phyloP scores from a whole-genome alignment of 2,113 vertebrate genomes.

The Blennius ocellaris region DNA sequence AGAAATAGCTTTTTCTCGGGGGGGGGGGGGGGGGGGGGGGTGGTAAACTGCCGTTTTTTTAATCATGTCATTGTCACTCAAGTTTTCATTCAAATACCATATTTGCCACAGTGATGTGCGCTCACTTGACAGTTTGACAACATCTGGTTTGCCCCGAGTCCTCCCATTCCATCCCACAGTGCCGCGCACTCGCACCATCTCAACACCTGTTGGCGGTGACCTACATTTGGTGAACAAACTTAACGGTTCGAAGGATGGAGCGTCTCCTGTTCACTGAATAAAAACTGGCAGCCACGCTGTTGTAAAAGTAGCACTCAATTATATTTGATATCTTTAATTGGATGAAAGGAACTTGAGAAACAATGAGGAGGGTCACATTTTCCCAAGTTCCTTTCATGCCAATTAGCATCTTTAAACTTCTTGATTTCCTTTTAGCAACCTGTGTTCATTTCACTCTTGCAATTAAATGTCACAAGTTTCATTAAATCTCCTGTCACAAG shows the following conservation, averaged over 20 bases:
- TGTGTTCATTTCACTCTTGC: no score
- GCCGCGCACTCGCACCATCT: conserved; percentile 13
- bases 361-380: no score
- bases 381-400: no score
- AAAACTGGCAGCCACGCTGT: not conserved
- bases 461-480: no score
- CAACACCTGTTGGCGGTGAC: conserved; percentile 54
- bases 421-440: no score
- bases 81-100: conserved; percentile 40
- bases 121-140: conserved; percentile 55
- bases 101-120: conserved; percentile 1
- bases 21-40: no score
- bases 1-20: conserved; percentile 23
- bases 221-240: conserved; percentile 39
- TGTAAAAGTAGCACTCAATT: not conserved
- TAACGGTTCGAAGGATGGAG: conserved; percentile 9
- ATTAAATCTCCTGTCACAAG: no score
- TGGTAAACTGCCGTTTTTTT: not conserved
- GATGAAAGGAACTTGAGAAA: no score
- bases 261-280: not conserved
- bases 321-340: not conserved
- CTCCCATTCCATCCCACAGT: conserved; percentile 17
- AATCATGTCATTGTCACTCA: conserved; percentile 44
- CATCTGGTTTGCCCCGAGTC: conserved; percentile 40
- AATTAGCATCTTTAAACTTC: not conserved